phyloP scores from a whole-genome alignment of 2,113 vertebrate species.

The Pterocles gutturalis region DNA sequence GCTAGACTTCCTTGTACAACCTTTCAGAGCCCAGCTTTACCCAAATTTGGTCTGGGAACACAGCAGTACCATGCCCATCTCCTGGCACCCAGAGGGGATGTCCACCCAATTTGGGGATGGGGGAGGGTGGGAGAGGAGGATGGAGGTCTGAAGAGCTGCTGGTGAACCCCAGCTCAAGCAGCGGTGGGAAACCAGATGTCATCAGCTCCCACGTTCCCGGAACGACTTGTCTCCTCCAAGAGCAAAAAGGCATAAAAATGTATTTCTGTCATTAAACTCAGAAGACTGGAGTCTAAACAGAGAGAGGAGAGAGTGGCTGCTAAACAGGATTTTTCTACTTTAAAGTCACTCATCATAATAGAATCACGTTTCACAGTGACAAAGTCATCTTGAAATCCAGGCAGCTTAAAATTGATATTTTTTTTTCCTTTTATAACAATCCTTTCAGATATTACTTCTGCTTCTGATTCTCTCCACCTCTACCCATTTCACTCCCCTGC shows the following conservation, averaged over 20 bases:
- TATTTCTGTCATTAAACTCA: neutral
- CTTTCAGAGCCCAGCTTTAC: neutral
- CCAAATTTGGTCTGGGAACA: fast-evolving
- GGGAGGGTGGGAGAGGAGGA: neutral
- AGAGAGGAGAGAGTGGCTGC: neutral
- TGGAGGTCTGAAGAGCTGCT: neutral
- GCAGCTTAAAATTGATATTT: neutral
- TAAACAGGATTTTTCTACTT: neutral
- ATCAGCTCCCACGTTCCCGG: neutral
- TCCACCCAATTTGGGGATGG: fast-evolving
- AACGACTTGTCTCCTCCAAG: neutral
- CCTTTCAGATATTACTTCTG: neutral
- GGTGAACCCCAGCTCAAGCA: neutral
- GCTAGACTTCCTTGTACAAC: neutral
- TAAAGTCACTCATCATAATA: neutral
- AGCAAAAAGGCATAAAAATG: neutral
- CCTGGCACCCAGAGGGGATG: neutral
- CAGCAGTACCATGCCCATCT: neutral
- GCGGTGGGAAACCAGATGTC: neutral
- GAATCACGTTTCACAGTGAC: fast-evolving
- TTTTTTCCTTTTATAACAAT: neutral
- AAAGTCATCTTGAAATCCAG: neutral
- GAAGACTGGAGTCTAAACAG: constrained; percentile 2
- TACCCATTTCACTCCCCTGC: neutral
- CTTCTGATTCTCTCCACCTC: neutral